Percentiles rank a stretch among this genome's conserved stretches.
These are phyloP conservation scores for Mnemiopsis leidyi DNA, from an alignment of 37 sponge, comb jelly and placozoan species.

Conservation along the genomic window DNA sequence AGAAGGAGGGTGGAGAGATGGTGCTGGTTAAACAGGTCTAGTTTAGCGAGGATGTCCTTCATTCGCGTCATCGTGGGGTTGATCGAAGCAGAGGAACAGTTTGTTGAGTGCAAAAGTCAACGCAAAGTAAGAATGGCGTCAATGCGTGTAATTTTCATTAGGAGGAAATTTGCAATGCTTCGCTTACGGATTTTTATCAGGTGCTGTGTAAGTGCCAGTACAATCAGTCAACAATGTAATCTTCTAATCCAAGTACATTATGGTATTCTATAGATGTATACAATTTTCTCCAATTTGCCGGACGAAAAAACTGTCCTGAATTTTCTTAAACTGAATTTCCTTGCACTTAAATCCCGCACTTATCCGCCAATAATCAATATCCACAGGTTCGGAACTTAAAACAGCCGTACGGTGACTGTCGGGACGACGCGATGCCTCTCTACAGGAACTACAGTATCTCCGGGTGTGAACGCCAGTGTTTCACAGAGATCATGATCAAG, in stretches of 20 bases:
- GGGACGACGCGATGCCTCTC: not conserved
- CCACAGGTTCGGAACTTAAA: not conserved
- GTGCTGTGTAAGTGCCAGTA: not conserved
- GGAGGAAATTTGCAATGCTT: not conserved
- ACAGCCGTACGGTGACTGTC: not conserved
- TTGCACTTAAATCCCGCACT: too few relatives aligned
- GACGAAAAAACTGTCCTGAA: too few relatives aligned
- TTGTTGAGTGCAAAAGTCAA: too few relatives aligned
- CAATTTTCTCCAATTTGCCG: too few relatives aligned
- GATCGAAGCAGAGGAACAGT: too few relatives aligned
- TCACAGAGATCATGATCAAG: not conserved
- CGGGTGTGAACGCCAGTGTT: constrained; percentile 55
- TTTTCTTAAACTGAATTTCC: too few relatives aligned
- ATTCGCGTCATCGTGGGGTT: not conserved
- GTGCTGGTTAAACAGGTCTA: not conserved
- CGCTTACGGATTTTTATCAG: not conserved
- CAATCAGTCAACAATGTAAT: too few relatives aligned
- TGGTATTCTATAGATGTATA: too few relatives aligned
- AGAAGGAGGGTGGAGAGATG: not conserved
- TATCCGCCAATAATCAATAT: too few relatives aligned
- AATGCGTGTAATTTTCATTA: not conserved
- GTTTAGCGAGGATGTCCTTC: not conserved
- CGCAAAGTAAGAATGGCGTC: not conserved
- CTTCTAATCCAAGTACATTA: too few relatives aligned
- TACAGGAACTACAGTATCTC: constrained; percentile 27